These are phyloP conservation scores for Bugula neritina DNA, from an alignment of 2,888 invertebrate species.

Conservation along the genomic window DNA sequence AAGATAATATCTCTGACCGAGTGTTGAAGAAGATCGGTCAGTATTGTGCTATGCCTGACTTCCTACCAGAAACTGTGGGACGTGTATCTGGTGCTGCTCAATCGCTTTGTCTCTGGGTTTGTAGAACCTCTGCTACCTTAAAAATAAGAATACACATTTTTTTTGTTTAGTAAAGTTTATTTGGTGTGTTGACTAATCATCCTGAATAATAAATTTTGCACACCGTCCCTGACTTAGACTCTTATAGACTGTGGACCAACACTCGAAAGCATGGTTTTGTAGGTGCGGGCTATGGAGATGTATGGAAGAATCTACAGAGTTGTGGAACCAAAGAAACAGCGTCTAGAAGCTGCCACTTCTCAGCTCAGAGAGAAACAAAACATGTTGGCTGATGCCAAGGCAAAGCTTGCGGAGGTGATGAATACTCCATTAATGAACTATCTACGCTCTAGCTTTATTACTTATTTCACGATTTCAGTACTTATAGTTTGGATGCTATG, in stretches of 20 bases:
- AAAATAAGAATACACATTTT: background rate
- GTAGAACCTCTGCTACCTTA: background rate
- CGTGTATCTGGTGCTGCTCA: constrained; percentile 75
- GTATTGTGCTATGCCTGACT: constrained; percentile 75
- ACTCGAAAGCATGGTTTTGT: too few species aligned
- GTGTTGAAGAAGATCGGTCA: constrained; percentile 72
- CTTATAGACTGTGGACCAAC: too few species aligned
- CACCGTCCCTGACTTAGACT: background rate
- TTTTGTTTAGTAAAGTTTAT: background rate
- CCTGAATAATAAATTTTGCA: background rate
- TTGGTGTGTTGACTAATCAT: background rate
- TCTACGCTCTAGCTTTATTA: too few species aligned
- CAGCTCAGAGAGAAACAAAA: constrained; percentile 73
- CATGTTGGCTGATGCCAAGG: constrained; percentile 70
- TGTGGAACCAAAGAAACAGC: constrained; percentile 80
- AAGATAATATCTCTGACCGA: constrained; percentile 77
- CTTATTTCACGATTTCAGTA: too few species aligned
- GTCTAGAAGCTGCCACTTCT: constrained; percentile 68
- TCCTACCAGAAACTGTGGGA: constrained; percentile 81
- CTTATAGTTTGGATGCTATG: too few species aligned
- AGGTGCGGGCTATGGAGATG: constrained; percentile 73
- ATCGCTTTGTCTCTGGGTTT: constrained; percentile 81
- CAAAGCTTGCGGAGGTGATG: constrained; percentile 67
- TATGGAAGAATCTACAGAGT: constrained; percentile 74
- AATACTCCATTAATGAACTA: too few species aligned